Evolutionary conservation across 1,140 invertebrate genomes (phyloP).

Genomic region (Brachionus rotundiformis): DNA sequence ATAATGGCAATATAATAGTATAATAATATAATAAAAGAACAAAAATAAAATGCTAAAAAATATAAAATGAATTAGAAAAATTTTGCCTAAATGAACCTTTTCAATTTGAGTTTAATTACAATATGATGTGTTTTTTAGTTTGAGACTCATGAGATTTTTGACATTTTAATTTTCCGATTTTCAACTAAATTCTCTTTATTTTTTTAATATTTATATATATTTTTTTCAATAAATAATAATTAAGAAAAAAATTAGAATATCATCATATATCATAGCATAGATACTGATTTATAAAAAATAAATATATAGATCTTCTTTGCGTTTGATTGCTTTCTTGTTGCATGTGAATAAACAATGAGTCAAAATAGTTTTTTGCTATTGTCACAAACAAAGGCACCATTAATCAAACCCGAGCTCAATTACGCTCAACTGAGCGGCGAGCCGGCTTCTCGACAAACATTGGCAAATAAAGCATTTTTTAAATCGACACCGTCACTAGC

Average conservation of each 20-base stretch:
- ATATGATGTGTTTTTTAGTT: not conserved
- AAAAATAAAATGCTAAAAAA: not conserved
- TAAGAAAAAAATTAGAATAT: not conserved
- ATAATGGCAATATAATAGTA: no score
- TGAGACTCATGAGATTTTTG: no score
- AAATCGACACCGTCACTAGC: conserved; percentile 31
- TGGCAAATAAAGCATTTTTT: not conserved
- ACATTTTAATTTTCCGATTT: no score
- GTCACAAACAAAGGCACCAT: conserved; percentile 13
- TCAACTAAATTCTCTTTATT: no score
- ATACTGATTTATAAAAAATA: not conserved
- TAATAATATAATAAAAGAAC: not conserved
- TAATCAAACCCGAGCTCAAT: not conserved
- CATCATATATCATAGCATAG: no score
- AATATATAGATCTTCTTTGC: not conserved
- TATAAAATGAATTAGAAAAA: not conserved
- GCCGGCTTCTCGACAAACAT: not conserved
- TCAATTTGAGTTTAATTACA: not conserved
- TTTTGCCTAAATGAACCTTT: not conserved
- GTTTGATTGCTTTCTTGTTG: not conserved
- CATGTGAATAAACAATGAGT: not conserved
- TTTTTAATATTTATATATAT: no score
- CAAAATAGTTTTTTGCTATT: conserved; percentile 4
- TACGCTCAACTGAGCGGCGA: not conserved
- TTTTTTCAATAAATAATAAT: not conserved